Evolutionary conservation across 2,113 vertebrate species (phyloP).

Genomic region (Circaetus cinerascens): DNA sequence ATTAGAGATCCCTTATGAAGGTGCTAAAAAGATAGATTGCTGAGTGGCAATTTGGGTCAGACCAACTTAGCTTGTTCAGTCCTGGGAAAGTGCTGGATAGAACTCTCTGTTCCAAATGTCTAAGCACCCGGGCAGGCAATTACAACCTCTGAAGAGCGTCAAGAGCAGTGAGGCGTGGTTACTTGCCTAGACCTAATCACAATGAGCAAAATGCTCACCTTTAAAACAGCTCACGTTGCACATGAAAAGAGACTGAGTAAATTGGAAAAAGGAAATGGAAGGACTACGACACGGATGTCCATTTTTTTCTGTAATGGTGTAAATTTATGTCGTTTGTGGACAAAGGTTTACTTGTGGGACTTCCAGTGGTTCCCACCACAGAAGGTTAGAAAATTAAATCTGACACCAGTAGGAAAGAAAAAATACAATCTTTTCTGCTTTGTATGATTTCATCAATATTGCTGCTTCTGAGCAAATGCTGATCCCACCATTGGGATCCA

Average conservation of each 20-base stretch:
- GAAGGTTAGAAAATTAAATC: neutral
- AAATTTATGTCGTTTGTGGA: neutral
- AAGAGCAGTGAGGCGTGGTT: neutral
- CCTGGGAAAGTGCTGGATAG: neutral
- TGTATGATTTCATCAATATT: neutral
- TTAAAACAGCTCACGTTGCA: neutral
- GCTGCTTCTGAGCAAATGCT: neutral
- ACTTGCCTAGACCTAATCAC: neutral
- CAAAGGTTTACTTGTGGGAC: neutral
- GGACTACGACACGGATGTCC: neutral
- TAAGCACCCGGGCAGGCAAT: neutral
- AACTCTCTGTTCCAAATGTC: neutral
- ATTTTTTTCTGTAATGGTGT: neutral
- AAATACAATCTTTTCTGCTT: neutral
- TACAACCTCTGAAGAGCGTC: conserved; percentile 2
- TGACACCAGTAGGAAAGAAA: neutral
- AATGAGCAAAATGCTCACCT: neutral
- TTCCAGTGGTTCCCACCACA: neutral
- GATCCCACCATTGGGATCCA: neutral
- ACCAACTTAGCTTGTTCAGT: neutral
- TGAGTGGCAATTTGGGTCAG: conserved; percentile 38
- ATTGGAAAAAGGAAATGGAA: neutral
- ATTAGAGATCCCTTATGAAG: conserved; percentile 60
- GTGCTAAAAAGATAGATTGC: conserved; percentile 51
- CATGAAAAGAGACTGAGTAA: neutral